These are phyloP conservation scores for Meteorus cinctellus DNA, from an alignment of 2,888 invertebrate genomes.

Conservation along the genomic window DNA sequence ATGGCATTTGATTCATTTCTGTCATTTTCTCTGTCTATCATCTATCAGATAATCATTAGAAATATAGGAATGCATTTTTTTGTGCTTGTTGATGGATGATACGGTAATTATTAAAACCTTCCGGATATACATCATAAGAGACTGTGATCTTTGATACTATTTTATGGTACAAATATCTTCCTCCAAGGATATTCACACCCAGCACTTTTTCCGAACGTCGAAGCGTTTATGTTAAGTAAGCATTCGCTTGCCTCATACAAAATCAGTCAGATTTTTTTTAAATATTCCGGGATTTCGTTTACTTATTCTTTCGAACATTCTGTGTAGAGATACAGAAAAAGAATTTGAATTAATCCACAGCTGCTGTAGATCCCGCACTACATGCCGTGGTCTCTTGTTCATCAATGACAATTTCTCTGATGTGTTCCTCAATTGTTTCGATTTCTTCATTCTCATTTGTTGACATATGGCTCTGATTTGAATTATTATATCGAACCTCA, in stretches of 20 bases:
- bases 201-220: not conserved
- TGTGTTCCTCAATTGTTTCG: slow-evolving; percentile 42
- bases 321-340: slow-evolving; percentile 44
- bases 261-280: not conserved
- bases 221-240: not conserved
- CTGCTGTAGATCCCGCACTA: slow-evolving; percentile 36
- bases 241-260: not conserved
- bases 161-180: not conserved
- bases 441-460: slow-evolving; percentile 41
- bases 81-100: not conserved
- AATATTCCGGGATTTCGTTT: not conserved
- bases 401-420: slow-evolving; percentile 37
- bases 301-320: slow-evolving; percentile 12
- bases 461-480: slow-evolving; percentile 45
- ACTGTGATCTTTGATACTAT: not conserved
- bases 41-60: not conserved
- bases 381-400: slow-evolving; percentile 40
- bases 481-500: slow-evolving; percentile 49
- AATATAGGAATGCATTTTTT: not conserved
- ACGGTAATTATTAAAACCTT: not conserved
- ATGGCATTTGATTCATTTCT: not conserved
- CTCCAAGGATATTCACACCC: not conserved
- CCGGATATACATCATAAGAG: not conserved
- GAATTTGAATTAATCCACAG: slow-evolving; percentile 44
- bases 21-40: not conserved